Evolutionary conservation across 2,113 vertebrate genomes (phyloP), one percentile per base, ranked within the genome.

Genomic region (Brachypodius melanocephalos): DNA sequence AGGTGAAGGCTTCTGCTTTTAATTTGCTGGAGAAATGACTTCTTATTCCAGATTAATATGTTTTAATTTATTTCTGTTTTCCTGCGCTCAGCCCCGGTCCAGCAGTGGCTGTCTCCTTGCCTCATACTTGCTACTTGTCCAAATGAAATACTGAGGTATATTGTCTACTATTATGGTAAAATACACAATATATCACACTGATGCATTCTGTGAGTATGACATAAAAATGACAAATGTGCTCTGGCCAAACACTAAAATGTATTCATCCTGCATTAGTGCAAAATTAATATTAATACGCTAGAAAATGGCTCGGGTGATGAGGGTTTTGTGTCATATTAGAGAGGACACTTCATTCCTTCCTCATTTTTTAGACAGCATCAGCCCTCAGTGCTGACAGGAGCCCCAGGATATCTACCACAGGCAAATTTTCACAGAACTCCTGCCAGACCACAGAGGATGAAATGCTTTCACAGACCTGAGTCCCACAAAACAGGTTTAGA

Each of bases 231-330:
- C 75, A 10, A 63, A 96, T 92, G 76, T 54, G 84, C 65, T 94
- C 95, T 90, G 90, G 84, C 59, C 78, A 71, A 89, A 91, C 71
- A 94, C 65, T 45, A 86, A 89, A 96, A 96, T 94, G 89, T 96
- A 97, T 97, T 95, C 97, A 96, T 78, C 92, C 85, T 2, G 6
- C 89, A 96, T 96, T 97, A 96, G 96, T 80, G 87, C 77, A 93
- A 96, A 97, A 97, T 96, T 95, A 96, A 96, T 97, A 97, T 97
- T 97, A 97, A 97, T 97, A 95, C 0, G 3, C 83, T 82, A 76
- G 94, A 89, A 94, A 97, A 96, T 79, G 83, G 90, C 85, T 92
- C 0, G 25, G 72, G 73, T 85, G 92, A 97, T 96, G 96, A 94
- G 90, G 22, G 40, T 26, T 82, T 94, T 72, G 46, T 77, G 84